These are phyloP conservation scores for Parambassis ranga DNA, from an alignment of 2,797 vertebrate species.

Conservation along the genomic window DNA sequence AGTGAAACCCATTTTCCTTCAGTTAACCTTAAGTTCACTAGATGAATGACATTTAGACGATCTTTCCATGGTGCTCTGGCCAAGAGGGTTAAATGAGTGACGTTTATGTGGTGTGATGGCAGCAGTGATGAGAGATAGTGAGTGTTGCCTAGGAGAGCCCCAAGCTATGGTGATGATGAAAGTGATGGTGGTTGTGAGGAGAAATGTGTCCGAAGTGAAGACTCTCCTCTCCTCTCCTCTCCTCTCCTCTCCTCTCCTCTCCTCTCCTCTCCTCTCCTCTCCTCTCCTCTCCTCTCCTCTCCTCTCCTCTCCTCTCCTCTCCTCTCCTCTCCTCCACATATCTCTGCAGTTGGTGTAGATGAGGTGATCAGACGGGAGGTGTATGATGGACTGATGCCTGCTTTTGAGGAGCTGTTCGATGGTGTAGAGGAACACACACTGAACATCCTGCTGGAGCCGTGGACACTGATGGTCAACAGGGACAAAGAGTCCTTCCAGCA, in stretches of 20 bases:
- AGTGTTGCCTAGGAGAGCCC: conserved; percentile 22
- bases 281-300: too few relatives aligned
- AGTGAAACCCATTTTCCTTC: conserved; percentile 48
- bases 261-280: too few relatives aligned
- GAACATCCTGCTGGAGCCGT: conserved; percentile 84
- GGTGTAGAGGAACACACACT: conserved; percentile 85
- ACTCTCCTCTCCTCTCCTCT: conserved; percentile 1
- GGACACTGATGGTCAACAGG: conserved; percentile 81
- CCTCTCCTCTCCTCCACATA: conserved; percentile 86
- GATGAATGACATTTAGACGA: conserved; percentile 40
- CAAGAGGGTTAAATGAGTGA: conserved; percentile 45
- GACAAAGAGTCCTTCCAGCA: conserved; percentile 76
- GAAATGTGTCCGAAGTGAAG: conserved; percentile 31
- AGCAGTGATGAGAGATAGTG: conserved; percentile 46
- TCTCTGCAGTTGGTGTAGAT: conserved; percentile 81
- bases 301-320: background rate
- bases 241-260: background rate
- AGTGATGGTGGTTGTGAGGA: conserved; percentile 26
- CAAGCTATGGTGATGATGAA: conserved; percentile 30
- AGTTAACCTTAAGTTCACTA: conserved; percentile 50
- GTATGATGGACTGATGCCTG: conserved; percentile 81
- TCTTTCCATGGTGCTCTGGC: conserved; percentile 40
- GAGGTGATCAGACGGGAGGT: conserved; percentile 80
- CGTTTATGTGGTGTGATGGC: conserved; percentile 60
- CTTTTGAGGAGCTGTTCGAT: conserved; percentile 94